Evolutionary conservation across 2,888 invertebrate species (phyloP), one percentile per base, ranked within the genome.

Genomic region (Elaeidobius kamerunicus): DNA sequence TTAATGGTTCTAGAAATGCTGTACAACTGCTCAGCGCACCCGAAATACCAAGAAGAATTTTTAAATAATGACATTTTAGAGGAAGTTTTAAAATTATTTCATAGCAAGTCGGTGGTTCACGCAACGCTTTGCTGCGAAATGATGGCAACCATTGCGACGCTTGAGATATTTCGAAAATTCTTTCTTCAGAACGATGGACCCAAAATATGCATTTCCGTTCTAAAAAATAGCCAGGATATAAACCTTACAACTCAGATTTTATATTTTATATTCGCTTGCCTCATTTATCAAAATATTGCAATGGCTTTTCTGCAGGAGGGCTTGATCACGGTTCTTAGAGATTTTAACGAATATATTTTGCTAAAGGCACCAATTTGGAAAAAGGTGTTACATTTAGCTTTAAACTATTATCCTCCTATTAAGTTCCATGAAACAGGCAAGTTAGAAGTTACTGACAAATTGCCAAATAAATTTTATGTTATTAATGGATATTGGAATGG

Each of bases 401-500:
- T 65, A 44, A 61, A 64, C 36, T 52, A 65, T 17, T 67, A 66
- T 49, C 59, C 67, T 1, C 69, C 69, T 1, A 35, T 69, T 2
- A 70, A 69, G 42, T 69, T 70, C 35, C 65, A 62, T 44, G 65
- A 69, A 56, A 59, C 59, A 5, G 58, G 62, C 3, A 57, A 55
- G 19, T 36, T 70, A 18, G 66, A 68, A 35, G 58, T 69, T 1
- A 63, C 63, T 1, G 69, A 69, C 47, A 65, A 60, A 51, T 41
- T 70, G 3, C 61, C 56, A 4, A 64, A 63, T 19, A 60, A 62
- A 17, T 70, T 70, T 52, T 69, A 69, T 49, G 23, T 70, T 16
- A 63, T 69, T 1, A 62, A 58, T 12, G 67, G 64, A 4, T 38
- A 40, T 14, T 66, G 67, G 67, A 59, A 48, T 9, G 58, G 49